These are phyloP conservation scores for Polyommatus icarus DNA, from an alignment of 2,888 invertebrate genomes.

Conservation along the genomic window DNA sequence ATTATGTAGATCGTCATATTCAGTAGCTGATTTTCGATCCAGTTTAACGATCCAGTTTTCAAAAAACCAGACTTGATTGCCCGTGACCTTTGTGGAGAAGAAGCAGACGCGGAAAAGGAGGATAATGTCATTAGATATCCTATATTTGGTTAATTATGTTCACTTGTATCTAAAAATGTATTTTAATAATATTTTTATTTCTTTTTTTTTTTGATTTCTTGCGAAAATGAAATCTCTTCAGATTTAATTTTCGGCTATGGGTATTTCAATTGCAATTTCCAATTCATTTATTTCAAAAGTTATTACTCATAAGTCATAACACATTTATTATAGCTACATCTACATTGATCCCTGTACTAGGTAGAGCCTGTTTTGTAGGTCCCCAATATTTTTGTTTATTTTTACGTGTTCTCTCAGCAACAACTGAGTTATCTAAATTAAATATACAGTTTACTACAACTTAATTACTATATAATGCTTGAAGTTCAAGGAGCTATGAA, in stretches of 20 bases:
- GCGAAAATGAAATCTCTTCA: too few species aligned
- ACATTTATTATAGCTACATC: too few species aligned
- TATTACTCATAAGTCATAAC: too few species aligned
- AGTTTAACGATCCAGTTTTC: neutral
- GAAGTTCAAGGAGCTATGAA: slow-evolving; percentile 18
- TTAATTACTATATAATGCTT: neutral
- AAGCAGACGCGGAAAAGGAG: neutral
- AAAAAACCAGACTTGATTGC: neutral
- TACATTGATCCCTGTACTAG: too few species aligned
- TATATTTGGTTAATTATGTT: neutral
- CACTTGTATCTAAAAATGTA: neutral
- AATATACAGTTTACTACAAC: neutral
- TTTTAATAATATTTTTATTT: too few species aligned
- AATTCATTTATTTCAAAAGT: too few species aligned
- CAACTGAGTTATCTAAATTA: neutral
- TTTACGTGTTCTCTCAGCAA: neutral
- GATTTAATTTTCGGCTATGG: too few species aligned
- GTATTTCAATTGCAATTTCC: too few species aligned
- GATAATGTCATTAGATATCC: neutral
- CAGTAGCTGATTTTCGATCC: neutral
- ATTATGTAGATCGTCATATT: neutral
- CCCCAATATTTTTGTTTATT: too few species aligned
- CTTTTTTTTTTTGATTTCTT: too few species aligned
- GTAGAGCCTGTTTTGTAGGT: too few species aligned
- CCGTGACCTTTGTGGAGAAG: neutral